Evolutionary conservation across 2,113 vertebrate species (phyloP).

Genomic region (Pterocles burchelli): DNA sequence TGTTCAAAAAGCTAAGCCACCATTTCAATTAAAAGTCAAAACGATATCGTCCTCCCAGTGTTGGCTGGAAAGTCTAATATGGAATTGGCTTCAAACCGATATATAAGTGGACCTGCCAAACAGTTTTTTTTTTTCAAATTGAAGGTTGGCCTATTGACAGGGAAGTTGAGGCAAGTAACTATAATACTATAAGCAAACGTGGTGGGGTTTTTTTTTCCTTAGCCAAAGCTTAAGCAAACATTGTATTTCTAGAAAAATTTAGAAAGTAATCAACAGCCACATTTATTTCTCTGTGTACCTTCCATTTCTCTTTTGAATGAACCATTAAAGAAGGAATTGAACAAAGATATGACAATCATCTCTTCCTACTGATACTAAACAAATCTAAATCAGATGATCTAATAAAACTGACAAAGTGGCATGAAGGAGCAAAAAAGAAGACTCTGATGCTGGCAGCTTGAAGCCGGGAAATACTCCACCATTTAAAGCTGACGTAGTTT

Average conservation of each 20-base stretch:
- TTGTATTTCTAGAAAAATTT: neutral
- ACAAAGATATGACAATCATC: neutral
- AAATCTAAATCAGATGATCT: neutral
- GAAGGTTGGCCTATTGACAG: neutral
- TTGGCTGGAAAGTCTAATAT: neutral
- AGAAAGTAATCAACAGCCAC: neutral
- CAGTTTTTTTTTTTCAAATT: neutral
- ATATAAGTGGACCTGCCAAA: neutral
- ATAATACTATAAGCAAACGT: neutral
- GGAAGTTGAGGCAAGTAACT: neutral
- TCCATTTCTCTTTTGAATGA: neutral
- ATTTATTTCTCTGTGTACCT: neutral
- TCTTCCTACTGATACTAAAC: neutral
- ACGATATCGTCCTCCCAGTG: neutral
- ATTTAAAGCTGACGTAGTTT: constrained; percentile 20
- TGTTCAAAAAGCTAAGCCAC: neutral
- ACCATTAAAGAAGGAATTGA: neutral
- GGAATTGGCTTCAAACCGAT: neutral
- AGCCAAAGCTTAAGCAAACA: neutral
- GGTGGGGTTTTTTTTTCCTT: neutral
- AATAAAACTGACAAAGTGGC: neutral
- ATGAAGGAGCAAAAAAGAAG: neutral
- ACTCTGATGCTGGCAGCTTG: neutral
- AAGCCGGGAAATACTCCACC: neutral
- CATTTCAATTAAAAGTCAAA: neutral